A percentile compares a stretch with the other conserved stretches of the same genome.
Conservation (phyloP, 2,888 invertebrate species). For the Dryomyza anilis region DNA sequence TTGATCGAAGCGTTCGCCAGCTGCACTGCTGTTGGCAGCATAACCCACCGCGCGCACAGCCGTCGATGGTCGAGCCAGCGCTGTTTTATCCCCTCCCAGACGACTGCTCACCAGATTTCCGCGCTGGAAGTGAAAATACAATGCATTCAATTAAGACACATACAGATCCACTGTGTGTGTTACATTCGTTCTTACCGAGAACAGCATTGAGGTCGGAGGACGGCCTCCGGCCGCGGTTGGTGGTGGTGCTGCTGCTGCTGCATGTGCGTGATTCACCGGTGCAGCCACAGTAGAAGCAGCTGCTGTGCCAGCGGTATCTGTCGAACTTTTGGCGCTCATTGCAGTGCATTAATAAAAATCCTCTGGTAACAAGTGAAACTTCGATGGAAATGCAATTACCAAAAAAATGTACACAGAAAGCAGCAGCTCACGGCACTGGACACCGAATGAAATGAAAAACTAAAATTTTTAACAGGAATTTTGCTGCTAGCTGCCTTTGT, state of each 20-base stretch:
- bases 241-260: constrained; percentile 39
- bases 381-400: neutral
- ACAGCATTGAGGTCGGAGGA: constrained; percentile 52
- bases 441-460: too few relatives aligned
- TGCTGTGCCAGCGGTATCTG: constrained; percentile 29
- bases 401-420: too few relatives aligned
- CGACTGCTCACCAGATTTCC: constrained; percentile 58
- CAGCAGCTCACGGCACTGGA: too few relatives aligned
- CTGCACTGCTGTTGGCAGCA: constrained; percentile 67
- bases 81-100: constrained; percentile 49
- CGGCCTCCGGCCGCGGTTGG: constrained; percentile 53
- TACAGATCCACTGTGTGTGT: too few relatives aligned
- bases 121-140: constrained; percentile 40
- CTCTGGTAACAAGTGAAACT: neutral
- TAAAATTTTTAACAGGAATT: too few relatives aligned
- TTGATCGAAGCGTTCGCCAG: constrained; percentile 72
- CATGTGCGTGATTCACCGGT: constrained; percentile 42
- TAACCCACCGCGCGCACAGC: constrained; percentile 97
- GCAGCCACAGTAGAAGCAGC: constrained; percentile 3
- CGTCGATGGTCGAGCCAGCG: constrained; percentile 83
- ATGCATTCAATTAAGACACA: neutral
- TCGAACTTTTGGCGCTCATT: constrained; percentile 38
- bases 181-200: constrained; percentile 45
- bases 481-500: too few relatives aligned
- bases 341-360: constrained; percentile 34